Conservation (phyloP, 2,797 vertebrate genomes). For the Acestrorhynchus altus region DNA sequence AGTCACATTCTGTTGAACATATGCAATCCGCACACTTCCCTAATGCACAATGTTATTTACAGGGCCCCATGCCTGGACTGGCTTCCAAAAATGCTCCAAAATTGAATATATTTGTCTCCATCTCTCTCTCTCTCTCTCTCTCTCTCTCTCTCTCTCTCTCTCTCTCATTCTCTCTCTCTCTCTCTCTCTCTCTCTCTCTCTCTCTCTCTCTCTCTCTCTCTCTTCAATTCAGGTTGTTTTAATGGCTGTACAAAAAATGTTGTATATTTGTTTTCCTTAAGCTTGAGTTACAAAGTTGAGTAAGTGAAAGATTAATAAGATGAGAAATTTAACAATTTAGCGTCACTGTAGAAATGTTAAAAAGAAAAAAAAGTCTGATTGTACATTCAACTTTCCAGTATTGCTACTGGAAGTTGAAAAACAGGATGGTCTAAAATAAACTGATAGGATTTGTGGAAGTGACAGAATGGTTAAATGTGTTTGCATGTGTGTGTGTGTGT, state of each 20-base stretch:
- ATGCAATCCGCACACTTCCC: background rate
- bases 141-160: conserved; percentile 14
- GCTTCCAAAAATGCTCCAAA: background rate
- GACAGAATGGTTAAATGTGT: background rate
- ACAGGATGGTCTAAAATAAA: background rate
- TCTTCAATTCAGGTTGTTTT: background rate
- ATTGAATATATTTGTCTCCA: background rate
- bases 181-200: conserved; percentile 1
- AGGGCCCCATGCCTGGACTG: background rate
- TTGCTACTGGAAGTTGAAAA: background rate
- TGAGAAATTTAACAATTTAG: background rate
- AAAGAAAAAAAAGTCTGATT: background rate
- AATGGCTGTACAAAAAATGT: conserved; percentile 12
- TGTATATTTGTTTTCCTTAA: background rate
- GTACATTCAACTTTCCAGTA: background rate
- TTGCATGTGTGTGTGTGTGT: background rate
- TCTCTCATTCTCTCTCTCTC: background rate
- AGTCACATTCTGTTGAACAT: background rate
- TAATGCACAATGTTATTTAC: background rate
- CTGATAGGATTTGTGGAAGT: background rate
- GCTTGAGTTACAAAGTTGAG: background rate
- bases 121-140: conserved; percentile 1
- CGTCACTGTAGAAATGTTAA: background rate
- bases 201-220: conserved; percentile 14
- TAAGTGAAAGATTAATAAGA: background rate